Conservation (phyloP, 1,140 invertebrate genomes). For the Colletes gigas region DNA sequence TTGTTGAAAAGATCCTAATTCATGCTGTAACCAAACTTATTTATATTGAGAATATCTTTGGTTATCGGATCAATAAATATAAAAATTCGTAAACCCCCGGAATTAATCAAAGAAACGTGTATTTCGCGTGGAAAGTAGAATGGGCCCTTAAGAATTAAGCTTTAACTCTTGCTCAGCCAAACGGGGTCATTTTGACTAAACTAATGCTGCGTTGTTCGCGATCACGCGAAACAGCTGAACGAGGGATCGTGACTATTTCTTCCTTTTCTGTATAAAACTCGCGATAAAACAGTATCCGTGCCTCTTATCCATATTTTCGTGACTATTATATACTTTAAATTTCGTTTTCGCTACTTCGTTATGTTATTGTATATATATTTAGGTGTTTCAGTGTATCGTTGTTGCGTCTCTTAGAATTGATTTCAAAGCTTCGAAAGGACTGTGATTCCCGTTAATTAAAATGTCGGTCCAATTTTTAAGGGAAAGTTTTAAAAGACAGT, state of each 20-base stretch:
- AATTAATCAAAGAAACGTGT: too few relatives aligned
- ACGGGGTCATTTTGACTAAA: too few relatives aligned
- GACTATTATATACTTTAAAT: slow-evolving; percentile 34
- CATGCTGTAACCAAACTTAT: too few relatives aligned
- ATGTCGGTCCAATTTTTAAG: neutral
- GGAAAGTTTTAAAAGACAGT: slow-evolving; percentile 13
- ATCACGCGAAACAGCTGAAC: too few relatives aligned
- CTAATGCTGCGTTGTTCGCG: too few relatives aligned
- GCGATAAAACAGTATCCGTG: slow-evolving; percentile 20
- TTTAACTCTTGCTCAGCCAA: neutral
- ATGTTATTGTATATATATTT: slow-evolving; percentile 39
- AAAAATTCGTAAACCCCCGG: too few relatives aligned
- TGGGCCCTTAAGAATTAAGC: neutral
- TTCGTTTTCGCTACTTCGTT: slow-evolving; percentile 31
- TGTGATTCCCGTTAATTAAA: slow-evolving; percentile 5
- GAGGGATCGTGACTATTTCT: too few relatives aligned
- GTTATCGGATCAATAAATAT: too few relatives aligned
- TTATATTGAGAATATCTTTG: too few relatives aligned
- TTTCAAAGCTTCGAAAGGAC: slow-evolving; percentile 4
- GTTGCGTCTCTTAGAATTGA: slow-evolving; percentile 21
- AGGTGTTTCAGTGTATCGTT: slow-evolving; percentile 35
- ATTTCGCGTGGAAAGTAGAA: too few relatives aligned
- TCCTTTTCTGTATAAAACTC: neutral
- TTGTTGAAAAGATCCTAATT: too few relatives aligned
- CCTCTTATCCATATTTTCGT: slow-evolving; percentile 19